Conservation (phyloP, 2,797 vertebrate genomes). For the Astyanax mexicanus region DNA sequence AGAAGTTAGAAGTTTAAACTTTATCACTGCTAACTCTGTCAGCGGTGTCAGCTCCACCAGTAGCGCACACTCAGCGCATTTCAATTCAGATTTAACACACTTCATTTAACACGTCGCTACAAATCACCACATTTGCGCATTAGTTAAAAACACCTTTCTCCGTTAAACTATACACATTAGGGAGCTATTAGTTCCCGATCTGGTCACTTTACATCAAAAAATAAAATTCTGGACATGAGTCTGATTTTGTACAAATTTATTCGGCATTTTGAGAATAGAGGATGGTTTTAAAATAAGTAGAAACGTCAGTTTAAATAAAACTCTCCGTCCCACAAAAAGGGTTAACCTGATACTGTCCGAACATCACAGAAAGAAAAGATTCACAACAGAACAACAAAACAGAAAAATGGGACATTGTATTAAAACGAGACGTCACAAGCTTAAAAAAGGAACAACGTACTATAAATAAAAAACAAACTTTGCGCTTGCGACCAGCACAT, state of each 20-base stretch:
- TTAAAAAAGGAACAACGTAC: constrained; percentile 77
- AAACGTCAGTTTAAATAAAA: constrained; percentile 88
- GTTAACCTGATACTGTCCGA: constrained; percentile 84
- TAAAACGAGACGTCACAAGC: constrained; percentile 82
- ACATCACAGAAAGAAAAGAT: constrained; percentile 85
- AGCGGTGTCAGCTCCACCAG: background rate
- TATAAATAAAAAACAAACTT: constrained; percentile 91
- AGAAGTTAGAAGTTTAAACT: too few species aligned
- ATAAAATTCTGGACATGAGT: constrained; percentile 31
- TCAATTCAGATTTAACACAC: background rate
- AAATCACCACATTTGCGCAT: constrained; percentile 42
- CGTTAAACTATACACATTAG: background rate
- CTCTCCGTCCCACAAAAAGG: constrained; percentile 75
- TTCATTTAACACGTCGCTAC: constrained; percentile 45
- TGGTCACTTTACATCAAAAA: background rate
- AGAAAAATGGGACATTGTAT: constrained; percentile 72
- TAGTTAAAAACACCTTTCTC: constrained; percentile 8
- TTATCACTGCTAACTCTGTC: background rate
- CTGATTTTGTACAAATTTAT: constrained; percentile 86
- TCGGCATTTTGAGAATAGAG: constrained; percentile 84
- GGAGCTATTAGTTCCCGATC: background rate
- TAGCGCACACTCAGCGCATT: too few species aligned
- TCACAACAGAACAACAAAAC: constrained; percentile 68
- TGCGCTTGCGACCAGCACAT: constrained; percentile 90
- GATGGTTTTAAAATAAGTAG: constrained; percentile 86